Evolutionary conservation across 1,140 invertebrate species (phyloP).

Genomic region (Cyclina sinensis): DNA sequence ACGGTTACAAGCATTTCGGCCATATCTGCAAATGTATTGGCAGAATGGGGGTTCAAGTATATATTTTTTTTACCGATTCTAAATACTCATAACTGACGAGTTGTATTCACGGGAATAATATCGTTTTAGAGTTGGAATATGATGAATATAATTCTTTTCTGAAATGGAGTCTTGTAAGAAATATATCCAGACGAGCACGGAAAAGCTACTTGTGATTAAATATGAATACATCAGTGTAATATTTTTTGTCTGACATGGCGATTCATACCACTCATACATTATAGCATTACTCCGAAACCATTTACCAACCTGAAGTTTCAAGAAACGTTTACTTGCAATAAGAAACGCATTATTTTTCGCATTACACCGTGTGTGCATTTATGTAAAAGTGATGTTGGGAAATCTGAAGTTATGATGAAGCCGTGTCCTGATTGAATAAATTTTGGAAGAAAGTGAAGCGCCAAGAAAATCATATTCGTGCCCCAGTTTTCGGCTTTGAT

Average conservation of each 20-base stretch:
- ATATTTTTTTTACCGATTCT: no score
- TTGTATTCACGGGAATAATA: no score
- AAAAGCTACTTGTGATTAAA: background rate
- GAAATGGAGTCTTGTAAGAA: no score
- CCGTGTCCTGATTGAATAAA: conserved; percentile 29
- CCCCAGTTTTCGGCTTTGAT: conserved; percentile 13
- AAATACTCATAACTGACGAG: no score
- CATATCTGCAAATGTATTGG: no score
- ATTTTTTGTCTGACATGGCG: background rate
- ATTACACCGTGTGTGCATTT: background rate
- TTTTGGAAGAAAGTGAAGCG: conserved; percentile 21
- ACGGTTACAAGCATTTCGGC: no score
- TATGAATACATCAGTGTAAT: background rate
- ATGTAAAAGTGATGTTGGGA: no score
- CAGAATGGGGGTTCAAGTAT: no score
- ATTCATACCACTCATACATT: background rate
- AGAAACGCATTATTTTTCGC: conserved; percentile 33
- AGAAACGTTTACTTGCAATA: background rate
- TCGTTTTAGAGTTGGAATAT: no score
- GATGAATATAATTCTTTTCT: no score
- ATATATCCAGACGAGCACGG: no score
- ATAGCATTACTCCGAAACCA: background rate
- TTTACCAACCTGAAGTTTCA: conserved; percentile 31
- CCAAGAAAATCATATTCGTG: background rate
- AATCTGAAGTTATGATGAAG: conserved; percentile 22